A percentile compares a stretch with the other conserved stretches of the same genome.
phyloP scores from a whole-genome alignment of 2,797 vertebrate genomes.

The Chromis chromis region DNA sequence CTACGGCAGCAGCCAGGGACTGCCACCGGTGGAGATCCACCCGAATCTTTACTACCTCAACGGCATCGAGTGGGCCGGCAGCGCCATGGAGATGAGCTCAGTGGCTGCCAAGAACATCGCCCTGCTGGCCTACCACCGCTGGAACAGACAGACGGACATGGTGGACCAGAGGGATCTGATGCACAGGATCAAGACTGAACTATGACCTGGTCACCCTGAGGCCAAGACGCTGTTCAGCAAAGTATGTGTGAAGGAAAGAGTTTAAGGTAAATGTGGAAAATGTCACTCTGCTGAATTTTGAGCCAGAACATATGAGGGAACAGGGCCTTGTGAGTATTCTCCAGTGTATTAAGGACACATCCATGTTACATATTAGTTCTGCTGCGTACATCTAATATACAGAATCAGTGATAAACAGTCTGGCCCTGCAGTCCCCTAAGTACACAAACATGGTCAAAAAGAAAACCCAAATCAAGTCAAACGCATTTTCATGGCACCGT shows the following conservation, averaged over 20 bases:
- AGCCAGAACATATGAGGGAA: background rate
- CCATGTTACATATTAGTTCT: background rate
- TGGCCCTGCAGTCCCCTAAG: no score
- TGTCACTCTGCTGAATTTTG: background rate
- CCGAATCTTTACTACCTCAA: slow-evolving; percentile 95
- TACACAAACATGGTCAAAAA: background rate
- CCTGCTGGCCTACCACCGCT: slow-evolving; percentile 94
- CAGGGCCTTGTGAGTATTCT: background rate
- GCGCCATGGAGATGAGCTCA: slow-evolving; percentile 95
- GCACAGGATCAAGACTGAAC: slow-evolving; percentile 97
- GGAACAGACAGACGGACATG: slow-evolving; percentile 93
- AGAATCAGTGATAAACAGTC: background rate
- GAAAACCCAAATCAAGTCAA: slow-evolving; percentile 6
- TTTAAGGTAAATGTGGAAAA: background rate
- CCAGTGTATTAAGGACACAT: background rate
- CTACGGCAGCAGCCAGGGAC: slow-evolving; percentile 84
- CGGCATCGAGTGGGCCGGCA: slow-evolving; percentile 93
- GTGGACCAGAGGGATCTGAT: slow-evolving; percentile 97
- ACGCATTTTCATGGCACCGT: background rate
- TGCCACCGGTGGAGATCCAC: slow-evolving; percentile 91
- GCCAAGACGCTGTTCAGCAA: background rate
- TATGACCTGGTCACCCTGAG: slow-evolving; percentile 80
- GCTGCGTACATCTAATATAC: background rate
- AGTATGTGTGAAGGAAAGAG: background rate
- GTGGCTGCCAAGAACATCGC: slow-evolving; percentile 97